Base-by-base conservation (phyloP, 2,888 invertebrate genomes). In the Bimastos eiseni region DNA sequence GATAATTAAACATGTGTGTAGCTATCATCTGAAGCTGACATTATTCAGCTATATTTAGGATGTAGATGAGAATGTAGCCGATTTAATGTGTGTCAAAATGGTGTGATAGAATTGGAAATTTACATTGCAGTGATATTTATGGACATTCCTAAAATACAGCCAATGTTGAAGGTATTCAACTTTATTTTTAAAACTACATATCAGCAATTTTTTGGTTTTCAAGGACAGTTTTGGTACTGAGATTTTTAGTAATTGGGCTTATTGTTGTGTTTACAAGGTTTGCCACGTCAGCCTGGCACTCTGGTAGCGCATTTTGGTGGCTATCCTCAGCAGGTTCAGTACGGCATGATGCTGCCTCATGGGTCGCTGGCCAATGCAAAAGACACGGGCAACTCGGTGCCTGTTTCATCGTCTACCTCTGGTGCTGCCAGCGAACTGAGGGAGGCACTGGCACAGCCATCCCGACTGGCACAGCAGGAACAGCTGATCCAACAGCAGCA, bases 371-470 rank as follows among this genome's bases (percentile, higher is more conserved):
- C 91, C 86, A 86, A 86, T 8, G 24, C 34, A 15, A 84, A 89
- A 37, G 88, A 41, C 44, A 89, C 88, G 21, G 15, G 91, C 34
- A 34, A 36, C 83, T 90, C 83, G 11, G 83, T n/a, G 34, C 41
- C 86, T 11, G 83, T 37, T 36, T 34, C 86, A 19, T 21, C 91
- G 84, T 38, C 89, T 24, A 19, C 89, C 49, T n/a, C 41, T 90
- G 70, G 89, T 44, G 36, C 89, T 88, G 89, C 90, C 37, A 93
- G 92, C 89, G 93, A 93, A 90, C 93, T 93, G 88, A 83, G 93
- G n/a, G 92, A 92, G 21, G 93, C 91, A n/a, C 91, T 93, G 90
- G 92, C 91, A 34, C 92, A 91, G 83, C 93, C 93, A 92, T 91
- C 93, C 92, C 91, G 92, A 37, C 92, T 92, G 38, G 84, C 90